These are phyloP conservation scores for Galendromus occidentalis DNA, from an alignment of 1,140 invertebrate genomes.

Conservation along the genomic window DNA sequence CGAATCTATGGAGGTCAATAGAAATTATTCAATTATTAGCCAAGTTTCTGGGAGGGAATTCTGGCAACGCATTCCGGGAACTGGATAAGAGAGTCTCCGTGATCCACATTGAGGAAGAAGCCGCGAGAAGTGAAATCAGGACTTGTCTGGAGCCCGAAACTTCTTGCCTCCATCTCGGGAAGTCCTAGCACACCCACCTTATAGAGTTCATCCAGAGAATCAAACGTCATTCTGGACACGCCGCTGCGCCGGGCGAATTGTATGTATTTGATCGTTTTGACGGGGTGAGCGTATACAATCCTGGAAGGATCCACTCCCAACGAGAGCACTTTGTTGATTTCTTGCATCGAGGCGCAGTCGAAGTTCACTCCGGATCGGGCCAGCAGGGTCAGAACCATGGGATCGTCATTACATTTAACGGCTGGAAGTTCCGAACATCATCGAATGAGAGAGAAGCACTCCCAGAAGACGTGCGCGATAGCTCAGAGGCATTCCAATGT, in stretches of 20 bases:
- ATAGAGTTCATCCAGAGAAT: constrained; percentile 1
- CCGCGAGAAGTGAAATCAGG: no score
- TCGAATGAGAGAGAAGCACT: no score
- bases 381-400: constrained; percentile 53
- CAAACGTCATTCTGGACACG: not conserved
- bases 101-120: no score
- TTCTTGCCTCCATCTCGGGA: not conserved
- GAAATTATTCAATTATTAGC: no score
- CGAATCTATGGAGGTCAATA: not conserved
- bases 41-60: no score
- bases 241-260: not conserved
- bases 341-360: constrained; percentile 50
- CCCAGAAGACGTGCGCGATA: no score
- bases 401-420: constrained; percentile 85
- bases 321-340: not conserved
- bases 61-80: no score
- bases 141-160: no score
- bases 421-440: constrained; percentile 30
- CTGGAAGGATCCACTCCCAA: not conserved
- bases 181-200: not conserved
- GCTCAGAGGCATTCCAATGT: no score
- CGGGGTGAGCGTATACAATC: not conserved
- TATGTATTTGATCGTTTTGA: not conserved
- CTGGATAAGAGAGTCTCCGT: no score
- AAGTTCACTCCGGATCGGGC: constrained; percentile 67